Percentiles rank a stretch among this genome's conserved stretches.
phyloP scores from a whole-genome alignment of 1,140 invertebrate species.

The Campodea augens region DNA sequence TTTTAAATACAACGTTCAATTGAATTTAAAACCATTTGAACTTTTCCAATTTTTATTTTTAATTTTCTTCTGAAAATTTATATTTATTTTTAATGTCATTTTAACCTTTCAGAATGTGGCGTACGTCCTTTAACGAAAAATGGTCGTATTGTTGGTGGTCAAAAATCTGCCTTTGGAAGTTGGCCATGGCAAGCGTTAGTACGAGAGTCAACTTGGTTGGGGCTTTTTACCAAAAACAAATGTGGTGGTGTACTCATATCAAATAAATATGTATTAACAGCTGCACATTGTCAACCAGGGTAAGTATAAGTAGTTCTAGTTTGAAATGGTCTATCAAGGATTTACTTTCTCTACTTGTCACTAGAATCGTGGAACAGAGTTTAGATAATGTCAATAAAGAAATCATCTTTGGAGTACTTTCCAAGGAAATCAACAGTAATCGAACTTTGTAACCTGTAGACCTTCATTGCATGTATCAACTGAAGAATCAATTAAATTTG shows the following conservation, averaged over 20 bases:
- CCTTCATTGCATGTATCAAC: too few relatives aligned
- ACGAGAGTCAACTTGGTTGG: conserved; percentile 77
- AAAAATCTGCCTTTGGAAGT: conserved; percentile 61
- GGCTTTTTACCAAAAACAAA: conserved; percentile 89
- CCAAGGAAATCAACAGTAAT: too few relatives aligned
- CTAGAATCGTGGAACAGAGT: too few relatives aligned
- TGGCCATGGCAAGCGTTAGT: conserved; percentile 89
- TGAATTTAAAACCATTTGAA: too few relatives aligned
- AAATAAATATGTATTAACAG: conserved; percentile 65
- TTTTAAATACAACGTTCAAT: too few relatives aligned
- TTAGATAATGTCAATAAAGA: background rate
- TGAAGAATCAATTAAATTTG: too few relatives aligned
- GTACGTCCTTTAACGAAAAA: conserved; percentile 49
- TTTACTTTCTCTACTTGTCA: too few relatives aligned
- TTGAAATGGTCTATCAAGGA: too few relatives aligned
- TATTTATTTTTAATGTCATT: background rate
- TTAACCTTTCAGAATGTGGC: conserved; percentile 51
- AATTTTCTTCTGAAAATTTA: too few relatives aligned
- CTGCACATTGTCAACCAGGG: conserved; percentile 88
- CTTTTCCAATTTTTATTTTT: too few relatives aligned
- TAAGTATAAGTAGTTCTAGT: conserved; percentile 29
- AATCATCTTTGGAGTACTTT: background rate
- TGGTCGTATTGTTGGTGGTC: conserved; percentile 76
- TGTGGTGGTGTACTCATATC: conserved; percentile 82
- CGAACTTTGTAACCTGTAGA: too few relatives aligned